These are phyloP conservation scores for Erythrocercus mccallii DNA, from an alignment of 2,113 vertebrate species.

Conservation along the genomic window DNA sequence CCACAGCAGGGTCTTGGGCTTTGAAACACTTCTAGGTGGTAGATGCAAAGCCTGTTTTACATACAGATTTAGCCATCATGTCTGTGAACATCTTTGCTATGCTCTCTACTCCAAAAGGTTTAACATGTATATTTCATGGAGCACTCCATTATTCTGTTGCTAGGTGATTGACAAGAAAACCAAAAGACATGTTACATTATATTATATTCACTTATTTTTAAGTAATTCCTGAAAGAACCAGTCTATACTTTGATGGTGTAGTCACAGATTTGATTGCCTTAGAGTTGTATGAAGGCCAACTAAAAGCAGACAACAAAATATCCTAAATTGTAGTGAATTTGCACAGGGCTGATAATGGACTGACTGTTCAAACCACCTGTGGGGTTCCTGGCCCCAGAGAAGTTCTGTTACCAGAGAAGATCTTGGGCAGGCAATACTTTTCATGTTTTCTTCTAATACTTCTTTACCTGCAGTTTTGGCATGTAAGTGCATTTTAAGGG, in stretches of 20 bases:
- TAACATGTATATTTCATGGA: not conserved
- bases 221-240: not conserved
- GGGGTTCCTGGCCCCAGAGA: not conserved
- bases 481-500: not conserved
- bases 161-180: not conserved
- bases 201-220: not conserved
- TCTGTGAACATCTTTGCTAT: not conserved
- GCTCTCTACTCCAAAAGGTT: not conserved
- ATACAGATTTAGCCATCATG: not conserved
- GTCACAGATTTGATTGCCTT: not conserved
- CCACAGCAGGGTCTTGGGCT: not conserved
- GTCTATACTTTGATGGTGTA: not conserved
- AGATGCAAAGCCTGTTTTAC: not conserved
- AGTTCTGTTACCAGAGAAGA: not conserved
- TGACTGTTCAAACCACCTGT: not conserved
- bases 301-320: not conserved
- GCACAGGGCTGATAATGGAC: not conserved
- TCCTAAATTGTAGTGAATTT: not conserved
- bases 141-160: not conserved
- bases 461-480: not conserved
- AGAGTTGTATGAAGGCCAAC: not conserved
- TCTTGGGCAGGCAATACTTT: not conserved
- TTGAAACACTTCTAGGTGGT: not conserved
- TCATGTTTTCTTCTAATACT: not conserved
- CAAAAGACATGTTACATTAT: not conserved